Evolutionary conservation across 2,888 invertebrate species (phyloP).

Genomic region (Agonopterix subpropinquella): DNA sequence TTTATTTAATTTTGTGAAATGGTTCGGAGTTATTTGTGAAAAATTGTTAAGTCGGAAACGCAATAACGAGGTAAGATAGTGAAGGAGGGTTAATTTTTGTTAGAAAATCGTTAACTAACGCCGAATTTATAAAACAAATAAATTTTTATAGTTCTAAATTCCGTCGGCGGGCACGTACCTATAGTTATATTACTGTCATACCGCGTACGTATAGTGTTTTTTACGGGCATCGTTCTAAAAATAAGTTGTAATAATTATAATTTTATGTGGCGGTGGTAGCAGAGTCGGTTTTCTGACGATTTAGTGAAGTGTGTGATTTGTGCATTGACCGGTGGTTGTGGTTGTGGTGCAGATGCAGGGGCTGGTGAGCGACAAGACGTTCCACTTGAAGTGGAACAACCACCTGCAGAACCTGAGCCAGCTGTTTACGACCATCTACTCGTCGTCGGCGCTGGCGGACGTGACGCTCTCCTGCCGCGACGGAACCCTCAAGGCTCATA

Average conservation of each 20-base stretch:
- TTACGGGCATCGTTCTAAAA: conserved; percentile 77
- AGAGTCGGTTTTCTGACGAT: conserved; percentile 69
- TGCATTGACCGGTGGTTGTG: conserved; percentile 24
- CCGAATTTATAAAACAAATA: conserved; percentile 58
- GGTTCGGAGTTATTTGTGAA: conserved; percentile 74
- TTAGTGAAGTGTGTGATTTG: conserved; percentile 59
- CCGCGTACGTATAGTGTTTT: conserved; percentile 76
- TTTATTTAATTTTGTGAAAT: conserved; percentile 75
- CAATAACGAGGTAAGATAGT: conserved; percentile 65
- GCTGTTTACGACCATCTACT: conserved; percentile 81
- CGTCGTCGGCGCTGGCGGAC: conserved; percentile 81
- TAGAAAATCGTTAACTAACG: conserved; percentile 44
- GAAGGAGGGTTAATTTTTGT: conserved; percentile 46
- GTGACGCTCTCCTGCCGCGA: conserved; percentile 83
- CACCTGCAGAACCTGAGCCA: conserved; percentile 82
- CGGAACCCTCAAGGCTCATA: conserved; percentile 82
- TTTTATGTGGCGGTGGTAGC: conserved; percentile 74
- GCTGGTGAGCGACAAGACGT: conserved; percentile 79
- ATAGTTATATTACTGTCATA: conserved; percentile 69
- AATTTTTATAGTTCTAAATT: conserved; percentile 67
- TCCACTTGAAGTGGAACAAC: conserved; percentile 83
- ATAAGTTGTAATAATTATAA: conserved; percentile 77
- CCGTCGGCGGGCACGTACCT: conserved; percentile 71
- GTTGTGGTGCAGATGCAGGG: conserved; percentile 73
- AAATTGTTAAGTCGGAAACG: conserved; percentile 66